These are phyloP conservation scores for Sebastes nivosus DNA, from an alignment of 2,797 vertebrate genomes.

Conservation along the genomic window DNA sequence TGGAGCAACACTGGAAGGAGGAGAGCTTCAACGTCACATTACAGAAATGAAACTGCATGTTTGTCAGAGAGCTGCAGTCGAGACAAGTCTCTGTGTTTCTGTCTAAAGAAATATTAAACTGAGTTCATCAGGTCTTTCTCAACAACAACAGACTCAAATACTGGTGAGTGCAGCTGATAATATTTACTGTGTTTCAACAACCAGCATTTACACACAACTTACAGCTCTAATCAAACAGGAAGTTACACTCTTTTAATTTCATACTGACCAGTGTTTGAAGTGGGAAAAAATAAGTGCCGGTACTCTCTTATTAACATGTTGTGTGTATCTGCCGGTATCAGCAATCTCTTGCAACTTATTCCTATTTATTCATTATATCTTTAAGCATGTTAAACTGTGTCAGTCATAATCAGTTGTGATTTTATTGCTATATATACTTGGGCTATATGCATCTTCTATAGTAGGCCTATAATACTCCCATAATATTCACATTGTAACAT, in stretches of 20 bases:
- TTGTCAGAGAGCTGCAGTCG: background rate
- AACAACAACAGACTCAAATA: background rate
- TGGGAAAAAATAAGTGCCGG: no score
- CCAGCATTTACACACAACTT: background rate
- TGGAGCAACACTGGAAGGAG: background rate
- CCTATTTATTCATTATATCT: no score
- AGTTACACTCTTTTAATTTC: background rate
- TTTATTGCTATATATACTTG: no score
- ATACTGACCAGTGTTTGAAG: background rate
- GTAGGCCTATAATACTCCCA: no score
- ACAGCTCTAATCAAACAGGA: background rate
- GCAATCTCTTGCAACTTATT: no score
- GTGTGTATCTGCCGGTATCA: no score
- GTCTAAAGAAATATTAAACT: background rate
- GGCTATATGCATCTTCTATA: no score
- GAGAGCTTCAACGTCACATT: background rate
- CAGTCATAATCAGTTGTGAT: no score
- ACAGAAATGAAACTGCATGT: background rate
- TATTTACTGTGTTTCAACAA: background rate
- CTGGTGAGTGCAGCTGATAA: conserved; percentile 12
- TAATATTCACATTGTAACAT: no score
- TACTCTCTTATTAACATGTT: no score
- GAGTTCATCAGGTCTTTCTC: background rate
- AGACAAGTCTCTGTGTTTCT: background rate
- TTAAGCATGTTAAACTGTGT: no score